Evolutionary conservation across 2,113 vertebrate species (phyloP).

Genomic region (Mormoops blainvillei): DNA sequence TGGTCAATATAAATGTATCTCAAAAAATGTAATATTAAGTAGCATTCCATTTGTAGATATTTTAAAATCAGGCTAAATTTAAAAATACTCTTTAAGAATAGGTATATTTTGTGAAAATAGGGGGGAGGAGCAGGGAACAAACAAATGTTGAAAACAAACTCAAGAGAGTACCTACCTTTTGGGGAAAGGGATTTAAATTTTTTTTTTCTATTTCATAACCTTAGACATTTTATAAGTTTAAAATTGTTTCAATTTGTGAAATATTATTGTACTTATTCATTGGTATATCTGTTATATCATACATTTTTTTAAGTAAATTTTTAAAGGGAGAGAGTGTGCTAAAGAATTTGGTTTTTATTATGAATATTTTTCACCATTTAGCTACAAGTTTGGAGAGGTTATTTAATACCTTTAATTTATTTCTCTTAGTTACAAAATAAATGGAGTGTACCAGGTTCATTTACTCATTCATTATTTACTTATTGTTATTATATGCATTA

Average conservation of each 20-base stretch:
- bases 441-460: neutral
- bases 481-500: neutral
- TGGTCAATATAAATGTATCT: neutral
- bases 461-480: neutral
- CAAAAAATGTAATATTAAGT: neutral
- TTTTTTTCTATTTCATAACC: neutral
- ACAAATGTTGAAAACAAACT: neutral
- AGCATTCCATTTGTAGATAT: neutral
- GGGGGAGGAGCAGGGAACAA: fast-evolving
- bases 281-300: neutral
- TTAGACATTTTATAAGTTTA: neutral
- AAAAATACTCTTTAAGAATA: neutral
- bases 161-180: neutral
- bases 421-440: neutral
- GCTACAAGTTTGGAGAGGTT: neutral
- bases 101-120: neutral
- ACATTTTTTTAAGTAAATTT: neutral
- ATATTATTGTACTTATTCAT: neutral
- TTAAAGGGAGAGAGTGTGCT: neutral
- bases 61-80: neutral
- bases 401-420: neutral
- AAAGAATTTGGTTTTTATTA: neutral
- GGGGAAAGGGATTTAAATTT: neutral
- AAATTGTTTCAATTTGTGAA: neutral
- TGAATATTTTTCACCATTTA: neutral